Conservation (phyloP, 2,888 invertebrate genomes). For the Miltochrista miniata region DNA sequence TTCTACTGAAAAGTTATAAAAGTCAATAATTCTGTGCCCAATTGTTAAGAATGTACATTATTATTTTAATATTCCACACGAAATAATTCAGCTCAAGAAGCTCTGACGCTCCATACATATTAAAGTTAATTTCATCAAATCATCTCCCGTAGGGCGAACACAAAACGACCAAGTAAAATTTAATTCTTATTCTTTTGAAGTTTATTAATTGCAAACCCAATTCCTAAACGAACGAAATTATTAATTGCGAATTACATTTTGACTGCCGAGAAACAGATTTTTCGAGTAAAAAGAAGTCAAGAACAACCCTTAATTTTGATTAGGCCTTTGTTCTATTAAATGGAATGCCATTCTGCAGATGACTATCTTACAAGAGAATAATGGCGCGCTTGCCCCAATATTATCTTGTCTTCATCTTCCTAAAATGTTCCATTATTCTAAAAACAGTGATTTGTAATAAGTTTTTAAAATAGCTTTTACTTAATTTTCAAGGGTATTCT, state of each 20-base stretch:
- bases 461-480: too few species aligned
- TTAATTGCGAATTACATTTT: constrained; percentile 52
- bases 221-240: constrained; percentile 20
- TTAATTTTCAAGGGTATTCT: too few species aligned
- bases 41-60: not conserved
- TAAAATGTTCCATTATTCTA: constrained; percentile 27
- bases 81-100: not conserved
- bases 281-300: constrained; percentile 55
- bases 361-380: constrained; percentile 45
- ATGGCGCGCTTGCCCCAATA: constrained; percentile 40
- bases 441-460: constrained; percentile 21
- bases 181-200: constrained; percentile 19
- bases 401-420: constrained; percentile 45
- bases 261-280: constrained; percentile 48
- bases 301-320: constrained; percentile 63
- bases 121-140: constrained; percentile 24
- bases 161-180: constrained; percentile 16
- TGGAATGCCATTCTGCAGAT: constrained; percentile 62
- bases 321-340: constrained; percentile 65
- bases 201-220: constrained; percentile 21
- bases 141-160: constrained; percentile 19
- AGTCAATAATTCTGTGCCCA: too few species aligned
- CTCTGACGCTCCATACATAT: constrained; percentile 6
- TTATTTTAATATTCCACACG: not conserved
- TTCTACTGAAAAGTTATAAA: too few species aligned